Percentiles rank a stretch among this genome's conserved stretches.
Conservation (phyloP, 2,113 vertebrate species). For the Plecotus auritus region DNA sequence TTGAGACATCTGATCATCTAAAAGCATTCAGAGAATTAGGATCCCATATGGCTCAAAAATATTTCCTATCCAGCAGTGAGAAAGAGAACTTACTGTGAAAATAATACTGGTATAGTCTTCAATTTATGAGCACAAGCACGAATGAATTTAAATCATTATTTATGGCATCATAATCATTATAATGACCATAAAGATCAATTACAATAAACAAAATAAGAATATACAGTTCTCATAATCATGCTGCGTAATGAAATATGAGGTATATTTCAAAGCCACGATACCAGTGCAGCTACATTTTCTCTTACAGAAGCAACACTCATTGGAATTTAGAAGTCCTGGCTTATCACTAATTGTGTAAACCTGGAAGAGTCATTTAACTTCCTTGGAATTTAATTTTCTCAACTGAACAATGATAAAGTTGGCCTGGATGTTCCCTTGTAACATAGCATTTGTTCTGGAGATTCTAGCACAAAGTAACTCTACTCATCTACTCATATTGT, state of each 20-base stretch:
- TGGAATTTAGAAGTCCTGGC: constrained; percentile 15
- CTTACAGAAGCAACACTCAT: neutral
- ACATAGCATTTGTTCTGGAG: neutral
- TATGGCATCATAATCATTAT: neutral
- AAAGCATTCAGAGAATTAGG: constrained; percentile 76
- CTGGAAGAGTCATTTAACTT: constrained; percentile 17
- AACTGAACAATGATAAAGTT: neutral
- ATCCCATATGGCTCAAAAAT: constrained; percentile 77
- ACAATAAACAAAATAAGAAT: constrained; percentile 34
- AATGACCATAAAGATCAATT: constrained; percentile 1
- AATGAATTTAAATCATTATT: constrained; percentile 42
- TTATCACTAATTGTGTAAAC: constrained; percentile 11
- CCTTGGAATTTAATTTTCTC: constrained; percentile 31
- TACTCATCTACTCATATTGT: neutral
- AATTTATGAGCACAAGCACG: constrained; percentile 14
- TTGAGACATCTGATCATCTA: constrained; percentile 78
- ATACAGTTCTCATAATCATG: neutral
- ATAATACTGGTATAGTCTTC: constrained; percentile 54
- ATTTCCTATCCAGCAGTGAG: constrained; percentile 67
- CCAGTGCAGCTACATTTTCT: neutral
- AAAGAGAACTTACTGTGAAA: constrained; percentile 73
- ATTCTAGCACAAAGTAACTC: neutral
- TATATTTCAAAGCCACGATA: neutral
- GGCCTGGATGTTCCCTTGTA: constrained; percentile 27
- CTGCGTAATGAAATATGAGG: neutral